Evolutionary conservation across 92 coral and sea anemone genomes (phyloP).

Genomic region (Umimayanthus chanpuru): DNA sequence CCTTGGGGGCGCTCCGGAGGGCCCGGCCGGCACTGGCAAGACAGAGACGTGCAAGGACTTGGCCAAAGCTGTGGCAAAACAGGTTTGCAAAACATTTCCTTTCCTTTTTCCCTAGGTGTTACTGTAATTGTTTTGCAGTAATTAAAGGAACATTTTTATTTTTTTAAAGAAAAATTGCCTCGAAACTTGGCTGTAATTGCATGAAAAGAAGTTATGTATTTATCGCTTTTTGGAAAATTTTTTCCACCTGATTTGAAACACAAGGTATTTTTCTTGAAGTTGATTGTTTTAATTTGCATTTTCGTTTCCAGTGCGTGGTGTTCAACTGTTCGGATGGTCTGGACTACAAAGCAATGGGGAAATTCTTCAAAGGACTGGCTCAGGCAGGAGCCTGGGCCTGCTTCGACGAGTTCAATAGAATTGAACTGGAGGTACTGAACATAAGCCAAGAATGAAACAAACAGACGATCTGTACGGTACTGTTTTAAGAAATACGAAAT

Average conservation of each 20-base stretch:
- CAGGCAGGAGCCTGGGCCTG: constrained; percentile 99
- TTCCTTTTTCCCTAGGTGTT: neutral
- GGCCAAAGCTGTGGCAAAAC: constrained; percentile 99
- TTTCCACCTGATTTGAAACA: neutral
- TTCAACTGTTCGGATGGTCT: constrained; percentile 98
- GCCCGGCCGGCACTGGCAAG: constrained; percentile 98
- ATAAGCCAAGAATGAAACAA: too few relatives aligned
- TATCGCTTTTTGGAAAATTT: too few relatives aligned
- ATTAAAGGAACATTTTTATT: too few relatives aligned
- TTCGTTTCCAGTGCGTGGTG: constrained; percentile 81
- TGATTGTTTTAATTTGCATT: neutral
- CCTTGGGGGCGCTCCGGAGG: constrained; percentile 98
- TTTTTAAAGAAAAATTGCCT: too few relatives aligned
- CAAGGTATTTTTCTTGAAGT: neutral
- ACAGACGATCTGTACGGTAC: too few relatives aligned
- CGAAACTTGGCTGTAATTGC: neutral
- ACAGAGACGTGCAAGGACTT: constrained; percentile 96
- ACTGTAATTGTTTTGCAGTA: too few relatives aligned
- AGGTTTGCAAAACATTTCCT: constrained; percentile 62
- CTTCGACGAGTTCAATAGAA: constrained; percentile 97
- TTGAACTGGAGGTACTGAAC: constrained; percentile 84
- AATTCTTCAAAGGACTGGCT: constrained; percentile 97
- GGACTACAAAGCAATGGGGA: constrained; percentile 99
- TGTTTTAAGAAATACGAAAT: too few relatives aligned
- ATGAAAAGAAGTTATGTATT: neutral